These are phyloP conservation scores for Prorops nasuta DNA, from an alignment of 1,140 invertebrate genomes.

Conservation along the genomic window DNA sequence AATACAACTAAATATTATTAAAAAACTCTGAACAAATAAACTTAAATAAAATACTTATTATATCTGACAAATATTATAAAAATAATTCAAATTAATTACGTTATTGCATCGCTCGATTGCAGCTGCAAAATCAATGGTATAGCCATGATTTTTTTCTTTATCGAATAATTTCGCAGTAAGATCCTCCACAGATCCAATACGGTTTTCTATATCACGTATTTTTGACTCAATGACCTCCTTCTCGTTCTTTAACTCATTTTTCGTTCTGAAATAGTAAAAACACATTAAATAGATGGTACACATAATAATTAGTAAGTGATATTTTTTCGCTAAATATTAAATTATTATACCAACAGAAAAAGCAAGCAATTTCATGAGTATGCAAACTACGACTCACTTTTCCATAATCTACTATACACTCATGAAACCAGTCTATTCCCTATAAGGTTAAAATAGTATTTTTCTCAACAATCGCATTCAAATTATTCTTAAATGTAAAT, in stretches of 20 bases:
- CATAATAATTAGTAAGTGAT: neutral
- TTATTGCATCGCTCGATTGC: slow-evolving; percentile 32
- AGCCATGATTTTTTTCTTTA: slow-evolving; percentile 32
- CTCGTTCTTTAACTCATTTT: slow-evolving; percentile 27
- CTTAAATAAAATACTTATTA: neutral
- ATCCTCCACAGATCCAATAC: slow-evolving; percentile 34
- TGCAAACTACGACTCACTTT: too few relatives aligned
- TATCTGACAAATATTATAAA: too few relatives aligned
- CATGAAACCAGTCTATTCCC: too few relatives aligned
- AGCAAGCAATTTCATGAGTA: too few relatives aligned
- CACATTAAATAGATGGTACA: neutral
- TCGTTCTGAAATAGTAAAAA: slow-evolving; percentile 23
- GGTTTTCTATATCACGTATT: slow-evolving; percentile 37
- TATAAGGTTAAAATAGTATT: too few relatives aligned
- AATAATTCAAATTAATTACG: slow-evolving; percentile 30
- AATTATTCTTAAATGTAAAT: too few relatives aligned
- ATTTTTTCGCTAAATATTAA: too few relatives aligned
- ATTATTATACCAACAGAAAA: too few relatives aligned
- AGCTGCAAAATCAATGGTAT: slow-evolving; percentile 21
- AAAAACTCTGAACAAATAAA: neutral
- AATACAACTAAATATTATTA: slow-evolving; percentile 4
- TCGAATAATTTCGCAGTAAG: slow-evolving; percentile 30
- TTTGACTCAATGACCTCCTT: slow-evolving; percentile 25
- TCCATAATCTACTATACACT: too few relatives aligned
- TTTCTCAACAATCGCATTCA: too few relatives aligned